Evolutionary conservation across 2,888 invertebrate species (phyloP), one percentile per base, ranked within the genome.

Genomic region (Biston stratarius): DNA sequence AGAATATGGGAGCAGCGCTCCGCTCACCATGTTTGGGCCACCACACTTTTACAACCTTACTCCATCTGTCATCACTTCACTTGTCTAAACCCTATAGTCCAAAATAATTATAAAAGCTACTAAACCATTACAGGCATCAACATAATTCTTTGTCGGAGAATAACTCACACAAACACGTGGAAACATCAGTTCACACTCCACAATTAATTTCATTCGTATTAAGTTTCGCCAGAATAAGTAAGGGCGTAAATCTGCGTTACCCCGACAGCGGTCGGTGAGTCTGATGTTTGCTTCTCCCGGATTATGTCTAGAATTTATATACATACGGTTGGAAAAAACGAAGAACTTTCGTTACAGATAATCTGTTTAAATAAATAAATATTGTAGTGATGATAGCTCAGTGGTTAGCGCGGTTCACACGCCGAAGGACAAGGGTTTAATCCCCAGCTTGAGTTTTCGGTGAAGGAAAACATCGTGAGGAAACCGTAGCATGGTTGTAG

Each of bases 161-260:
- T 44, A 48, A 36, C n/a, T n/a, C 12, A 14, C 14, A 15, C 5
- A 52, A 52, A 44, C 49, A 24, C 47, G 51, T 11, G 45, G 11
- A 53, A 69, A 64, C 61, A 56, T 55, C 40, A 61, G 14, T 58
- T 57, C 38, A 44, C 59, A 80, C 82, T 78, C 76, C 72, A 63
- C 73, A 79, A 83, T 83, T 83, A 82, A 82, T 83, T 83, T 79
- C 77, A 78, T 74, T 79, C 77, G 80, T 58, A 75, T 74, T 76
- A 81, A 83, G 79, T 81, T 77, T 75, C 75, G 71, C 72, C 70
- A 76, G 77, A 77, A 77, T 78, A 80, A 84, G 83, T 85, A 84
- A 85, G 79, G 78, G 80, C 76, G 81, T 76, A 81, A 85, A 84
- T 82, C 81, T 81, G 76, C 74, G 79, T 81, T 80, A 82, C 81